Evolutionary conservation across 2,888 invertebrate species (phyloP).

Genomic region (Priocnemis perturbator): DNA sequence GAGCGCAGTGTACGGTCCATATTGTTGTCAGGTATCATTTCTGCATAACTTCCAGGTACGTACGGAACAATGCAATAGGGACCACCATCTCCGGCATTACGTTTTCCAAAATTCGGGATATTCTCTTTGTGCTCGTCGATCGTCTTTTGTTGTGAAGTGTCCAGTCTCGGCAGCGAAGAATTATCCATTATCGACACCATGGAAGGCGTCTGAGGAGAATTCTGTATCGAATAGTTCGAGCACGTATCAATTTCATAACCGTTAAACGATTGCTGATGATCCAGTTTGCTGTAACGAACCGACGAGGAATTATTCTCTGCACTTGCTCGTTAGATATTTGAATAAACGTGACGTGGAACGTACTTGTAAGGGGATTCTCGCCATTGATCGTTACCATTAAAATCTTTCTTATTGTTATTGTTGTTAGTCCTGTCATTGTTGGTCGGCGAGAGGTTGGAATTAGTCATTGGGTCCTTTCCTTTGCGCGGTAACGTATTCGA

Average conservation of each 20-base stretch:
- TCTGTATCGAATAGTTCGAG: conserved; percentile 11
- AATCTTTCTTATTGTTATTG: conserved; percentile 32
- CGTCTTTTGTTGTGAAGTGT: no score
- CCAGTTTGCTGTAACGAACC: conserved; percentile 40
- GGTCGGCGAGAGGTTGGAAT: conserved; percentile 26
- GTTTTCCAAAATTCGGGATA: no score
- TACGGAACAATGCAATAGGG: conserved; percentile 22
- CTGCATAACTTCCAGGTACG: conserved; percentile 19
- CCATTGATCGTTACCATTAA: neutral
- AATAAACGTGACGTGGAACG: neutral
- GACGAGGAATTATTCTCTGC: neutral
- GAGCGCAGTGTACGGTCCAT: conserved; percentile 55
- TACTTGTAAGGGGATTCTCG: neutral
- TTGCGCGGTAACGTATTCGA: conserved; percentile 33
- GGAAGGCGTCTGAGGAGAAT: no score
- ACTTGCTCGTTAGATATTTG: neutral
- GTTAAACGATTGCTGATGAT: conserved; percentile 34
- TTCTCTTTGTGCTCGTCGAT: no score
- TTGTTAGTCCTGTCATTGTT: conserved; percentile 41
- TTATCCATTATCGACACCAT: no score
- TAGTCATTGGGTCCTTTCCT: conserved; percentile 42
- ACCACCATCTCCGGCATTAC: conserved; percentile 26
- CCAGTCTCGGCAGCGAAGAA: no score
- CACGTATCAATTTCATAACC: conserved; percentile 42
- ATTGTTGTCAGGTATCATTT: conserved; percentile 26